Percentiles rank a stretch among this genome's conserved stretches.
These are phyloP conservation scores for Thumatha senex DNA, from an alignment of 2,888 invertebrate genomes.

Conservation along the genomic window DNA sequence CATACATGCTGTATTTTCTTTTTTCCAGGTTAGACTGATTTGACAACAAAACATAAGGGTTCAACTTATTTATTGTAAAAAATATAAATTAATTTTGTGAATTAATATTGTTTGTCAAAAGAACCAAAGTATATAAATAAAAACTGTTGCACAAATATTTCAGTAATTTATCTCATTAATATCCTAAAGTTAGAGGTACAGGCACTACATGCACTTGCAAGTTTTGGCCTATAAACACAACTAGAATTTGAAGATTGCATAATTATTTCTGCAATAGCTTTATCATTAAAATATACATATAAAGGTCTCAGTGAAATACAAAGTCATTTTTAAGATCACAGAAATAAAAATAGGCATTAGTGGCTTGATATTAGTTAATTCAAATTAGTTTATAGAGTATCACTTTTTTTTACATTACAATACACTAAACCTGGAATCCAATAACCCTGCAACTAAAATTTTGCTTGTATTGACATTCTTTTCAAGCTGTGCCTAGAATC, in stretches of 20 bases:
- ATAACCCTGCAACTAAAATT: conserved; percentile 26
- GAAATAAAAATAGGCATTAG: background rate
- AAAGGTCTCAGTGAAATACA: background rate
- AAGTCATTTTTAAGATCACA: background rate
- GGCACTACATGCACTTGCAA: background rate
- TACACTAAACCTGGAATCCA: conserved; percentile 38
- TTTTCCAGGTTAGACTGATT: background rate
- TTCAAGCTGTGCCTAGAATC: conserved; percentile 18
- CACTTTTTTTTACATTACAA: conserved; percentile 37
- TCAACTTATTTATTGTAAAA: background rate
- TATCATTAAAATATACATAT: background rate
- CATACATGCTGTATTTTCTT: background rate
- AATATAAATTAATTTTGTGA: background rate
- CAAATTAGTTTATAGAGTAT: conserved; percentile 28
- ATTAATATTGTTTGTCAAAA: background rate
- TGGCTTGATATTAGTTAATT: conserved; percentile 1
- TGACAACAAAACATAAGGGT: background rate
- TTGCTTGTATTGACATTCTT: conserved; percentile 3
- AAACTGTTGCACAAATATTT: conserved; percentile 1
- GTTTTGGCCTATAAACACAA: background rate
- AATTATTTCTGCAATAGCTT: background rate
- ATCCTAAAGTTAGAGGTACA: conserved; percentile 1
- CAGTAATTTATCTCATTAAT: conserved; percentile 2
- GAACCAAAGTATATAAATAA: background rate
- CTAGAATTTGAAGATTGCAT: background rate